phyloP scores from a whole-genome alignment of 2,113 vertebrate species.

The Tamias sibiricus region DNA sequence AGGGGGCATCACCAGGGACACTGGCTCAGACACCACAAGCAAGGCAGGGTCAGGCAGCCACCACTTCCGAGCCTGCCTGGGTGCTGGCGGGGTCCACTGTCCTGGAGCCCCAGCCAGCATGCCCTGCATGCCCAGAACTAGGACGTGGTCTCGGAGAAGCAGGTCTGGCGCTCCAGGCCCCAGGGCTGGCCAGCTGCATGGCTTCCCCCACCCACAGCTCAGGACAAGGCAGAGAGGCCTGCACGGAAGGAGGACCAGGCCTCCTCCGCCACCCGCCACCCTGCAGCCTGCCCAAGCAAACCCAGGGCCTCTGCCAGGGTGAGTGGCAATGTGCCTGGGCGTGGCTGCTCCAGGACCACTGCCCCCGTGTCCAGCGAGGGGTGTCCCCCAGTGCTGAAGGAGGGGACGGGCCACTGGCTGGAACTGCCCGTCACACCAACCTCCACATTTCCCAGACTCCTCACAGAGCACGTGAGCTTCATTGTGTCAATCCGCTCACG shows the following conservation, averaged over 20 bases:
- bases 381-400: not conserved
- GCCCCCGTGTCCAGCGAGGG: not conserved
- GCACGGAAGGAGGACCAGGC: not conserved
- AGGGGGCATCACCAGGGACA: too few relatives aligned
- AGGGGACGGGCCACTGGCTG: not conserved
- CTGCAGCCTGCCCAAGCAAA: not conserved
- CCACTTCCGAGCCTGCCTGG: not conserved
- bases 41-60: not conserved
- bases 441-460: not conserved
- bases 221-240: not conserved
- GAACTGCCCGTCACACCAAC: too few relatives aligned
- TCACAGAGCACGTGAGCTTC: accelerated
- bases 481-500: not conserved
- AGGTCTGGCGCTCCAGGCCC: not conserved
- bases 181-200: not conserved
- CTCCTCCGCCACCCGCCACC: accelerated
- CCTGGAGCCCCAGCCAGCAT: not conserved
- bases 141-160: not conserved
- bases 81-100: accelerated
- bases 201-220: not conserved
- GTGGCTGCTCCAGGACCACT: not conserved
- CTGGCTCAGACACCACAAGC: too few relatives aligned
- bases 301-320: not conserved
- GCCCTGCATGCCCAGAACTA: accelerated
- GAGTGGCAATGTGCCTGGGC: not conserved